Conservation (phyloP, 92 coral and sea anemone species). For the Zoanthus sociatus region DNA sequence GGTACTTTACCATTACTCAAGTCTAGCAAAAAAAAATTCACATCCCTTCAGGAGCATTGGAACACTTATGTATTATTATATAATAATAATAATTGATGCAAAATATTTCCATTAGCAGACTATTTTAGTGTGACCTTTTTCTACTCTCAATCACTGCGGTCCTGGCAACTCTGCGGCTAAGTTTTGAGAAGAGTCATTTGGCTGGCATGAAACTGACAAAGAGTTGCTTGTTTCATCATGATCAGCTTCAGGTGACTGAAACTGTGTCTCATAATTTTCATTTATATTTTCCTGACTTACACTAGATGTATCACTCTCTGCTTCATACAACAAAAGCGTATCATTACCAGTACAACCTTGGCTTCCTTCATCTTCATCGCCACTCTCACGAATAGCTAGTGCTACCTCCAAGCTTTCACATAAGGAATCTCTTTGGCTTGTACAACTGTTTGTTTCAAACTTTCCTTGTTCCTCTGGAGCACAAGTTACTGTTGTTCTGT, state of each 20-base stretch:
- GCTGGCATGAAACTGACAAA: too few species aligned
- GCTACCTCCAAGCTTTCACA: conserved; percentile 22
- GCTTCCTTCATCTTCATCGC: conserved; percentile 32
- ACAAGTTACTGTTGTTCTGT: neutral
- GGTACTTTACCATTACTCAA: too few species aligned
- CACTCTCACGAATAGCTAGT: neutral
- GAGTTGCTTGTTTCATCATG: neutral
- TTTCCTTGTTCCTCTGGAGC: conserved; percentile 43
- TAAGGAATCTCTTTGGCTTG: neutral
- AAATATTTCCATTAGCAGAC: too few species aligned
- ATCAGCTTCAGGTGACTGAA: neutral
- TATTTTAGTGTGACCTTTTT: too few species aligned
- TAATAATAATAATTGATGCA: too few species aligned
- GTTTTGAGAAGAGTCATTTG: too few species aligned
- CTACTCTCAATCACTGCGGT: too few species aligned
- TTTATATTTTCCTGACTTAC: neutral
- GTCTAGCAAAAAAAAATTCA: too few species aligned
- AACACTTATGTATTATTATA: too few species aligned
- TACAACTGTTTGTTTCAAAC: conserved; percentile 11
- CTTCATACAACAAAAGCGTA: conserved; percentile 4
- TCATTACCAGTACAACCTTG: neutral
- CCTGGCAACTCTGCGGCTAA: too few species aligned
- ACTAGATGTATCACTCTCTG: neutral
- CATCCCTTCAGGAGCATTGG: too few species aligned
- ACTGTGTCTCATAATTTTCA: neutral